Base-by-base conservation (phyloP, 2,797 vertebrate genomes). In the Rhinogobio ventralis region DNA sequence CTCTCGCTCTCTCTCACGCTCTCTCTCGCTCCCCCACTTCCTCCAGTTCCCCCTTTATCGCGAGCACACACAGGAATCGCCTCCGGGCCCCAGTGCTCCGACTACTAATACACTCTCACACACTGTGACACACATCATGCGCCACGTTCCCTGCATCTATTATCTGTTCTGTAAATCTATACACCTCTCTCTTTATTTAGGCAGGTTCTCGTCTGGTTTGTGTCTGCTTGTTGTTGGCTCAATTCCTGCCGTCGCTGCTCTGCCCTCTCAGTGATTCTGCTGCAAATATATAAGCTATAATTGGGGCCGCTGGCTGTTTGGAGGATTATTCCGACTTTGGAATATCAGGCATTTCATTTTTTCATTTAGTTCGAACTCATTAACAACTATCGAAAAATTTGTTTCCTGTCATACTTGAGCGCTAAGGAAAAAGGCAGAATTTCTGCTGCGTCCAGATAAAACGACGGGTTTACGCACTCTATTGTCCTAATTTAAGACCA, bases 11-110 rank as follows among this genome's bases (percentile, higher is more conserved):
- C 81, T 72, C 78, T 15, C 57, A 42, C 71, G 2, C 71, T 84
- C 91, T 87, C 90, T 90, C 76, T 88, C 91, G 88, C 79, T 81
- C 81, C 89, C 91, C 92, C 93, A 93, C 94, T 95, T 95, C 94
- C 95, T 94, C 93, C 91, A 87, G 91, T 90, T 92, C 90, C 90
- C 92, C 93, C 92, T 94, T 95, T 95, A 95, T 95, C 95, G 89
- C 94, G 91, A 91, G 91, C 94, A 93, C 94, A 95, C 95, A 96
- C 95, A 95, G 95, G 95, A 96, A 95, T 91, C 88, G 94, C 95
- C 95, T 88, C 90, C 92, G 93, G 95, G 94, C 92, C 88, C 91
- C 90, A 91, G 90, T 92, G 93, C 93, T 93, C 94, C 92, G 93
- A 93, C 94, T 95, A 92, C 93, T 94, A 94, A 95, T 93, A 95